These are phyloP conservation scores for Limnodromus scolopaceus DNA, from an alignment of 2,797 vertebrate genomes.

Conservation along the genomic window DNA sequence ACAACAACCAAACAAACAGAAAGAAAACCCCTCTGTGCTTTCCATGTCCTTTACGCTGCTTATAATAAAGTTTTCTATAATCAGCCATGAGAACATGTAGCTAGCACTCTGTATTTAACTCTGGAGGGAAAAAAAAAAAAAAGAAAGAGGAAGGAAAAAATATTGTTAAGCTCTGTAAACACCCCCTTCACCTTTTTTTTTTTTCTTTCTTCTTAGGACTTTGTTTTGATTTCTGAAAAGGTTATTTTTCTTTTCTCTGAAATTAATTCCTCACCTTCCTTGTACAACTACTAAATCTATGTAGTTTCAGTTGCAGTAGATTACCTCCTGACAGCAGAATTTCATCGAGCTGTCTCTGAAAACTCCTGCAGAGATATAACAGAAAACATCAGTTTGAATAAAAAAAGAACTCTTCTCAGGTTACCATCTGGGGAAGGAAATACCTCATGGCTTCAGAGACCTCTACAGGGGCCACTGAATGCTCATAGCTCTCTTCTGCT, in stretches of 20 bases:
- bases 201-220: background rate
- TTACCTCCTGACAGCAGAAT: slow-evolving; percentile 11
- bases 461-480: background rate
- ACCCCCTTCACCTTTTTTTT: background rate
- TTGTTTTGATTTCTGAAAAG: background rate
- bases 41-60: background rate
- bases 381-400: background rate
- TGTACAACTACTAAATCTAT: background rate
- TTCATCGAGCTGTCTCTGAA: background rate
- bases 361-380: background rate
- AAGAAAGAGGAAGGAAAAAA: background rate
- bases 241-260: background rate
- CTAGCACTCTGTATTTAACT: background rate
- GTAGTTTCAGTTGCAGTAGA: background rate
- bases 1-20: background rate
- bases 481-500: background rate
- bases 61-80: background rate
- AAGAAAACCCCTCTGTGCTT: rapidly evolving
- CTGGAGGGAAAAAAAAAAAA: rapidly evolving
- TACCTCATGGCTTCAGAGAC: background rate
- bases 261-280: background rate
- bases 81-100: background rate
- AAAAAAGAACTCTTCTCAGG: background rate
- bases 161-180: background rate
- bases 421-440: background rate